Conservation (phyloP, 2,113 vertebrate species). For the Theropithecus gelada region DNA sequence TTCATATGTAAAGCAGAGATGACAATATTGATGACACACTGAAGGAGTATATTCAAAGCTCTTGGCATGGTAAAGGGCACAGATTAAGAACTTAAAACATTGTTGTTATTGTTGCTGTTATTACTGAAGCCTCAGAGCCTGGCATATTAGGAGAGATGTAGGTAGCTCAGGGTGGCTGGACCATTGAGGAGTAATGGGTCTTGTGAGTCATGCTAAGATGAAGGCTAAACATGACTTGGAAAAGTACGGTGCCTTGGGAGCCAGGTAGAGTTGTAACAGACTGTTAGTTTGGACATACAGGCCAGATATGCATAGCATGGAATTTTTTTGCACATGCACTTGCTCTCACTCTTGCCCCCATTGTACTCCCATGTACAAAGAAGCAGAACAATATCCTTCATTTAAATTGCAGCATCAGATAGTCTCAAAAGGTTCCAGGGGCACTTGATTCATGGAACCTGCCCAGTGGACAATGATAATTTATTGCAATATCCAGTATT, state of each 20-base stretch:
- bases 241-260: background rate
- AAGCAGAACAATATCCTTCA: background rate
- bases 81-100: background rate
- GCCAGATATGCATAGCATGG: background rate
- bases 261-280: background rate
- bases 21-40: background rate
- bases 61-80: background rate
- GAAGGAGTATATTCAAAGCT: background rate
- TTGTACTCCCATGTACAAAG: background rate
- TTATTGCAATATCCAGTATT: constrained; percentile 75
- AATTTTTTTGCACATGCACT: background rate
- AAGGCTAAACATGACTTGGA: background rate
- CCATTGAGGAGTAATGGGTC: background rate
- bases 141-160: background rate
- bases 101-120: background rate
- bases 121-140: background rate
- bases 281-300: background rate
- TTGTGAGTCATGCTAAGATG: background rate
- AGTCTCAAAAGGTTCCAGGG: constrained; percentile 26
- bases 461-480: constrained; percentile 74
- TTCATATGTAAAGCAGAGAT: background rate
- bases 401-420: background rate
- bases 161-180: background rate
- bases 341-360: background rate
- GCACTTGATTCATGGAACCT: constrained; percentile 15